Evolutionary conservation across 2,888 invertebrate genomes (phyloP).

Genomic region (Pyrrhosoma nymphula): DNA sequence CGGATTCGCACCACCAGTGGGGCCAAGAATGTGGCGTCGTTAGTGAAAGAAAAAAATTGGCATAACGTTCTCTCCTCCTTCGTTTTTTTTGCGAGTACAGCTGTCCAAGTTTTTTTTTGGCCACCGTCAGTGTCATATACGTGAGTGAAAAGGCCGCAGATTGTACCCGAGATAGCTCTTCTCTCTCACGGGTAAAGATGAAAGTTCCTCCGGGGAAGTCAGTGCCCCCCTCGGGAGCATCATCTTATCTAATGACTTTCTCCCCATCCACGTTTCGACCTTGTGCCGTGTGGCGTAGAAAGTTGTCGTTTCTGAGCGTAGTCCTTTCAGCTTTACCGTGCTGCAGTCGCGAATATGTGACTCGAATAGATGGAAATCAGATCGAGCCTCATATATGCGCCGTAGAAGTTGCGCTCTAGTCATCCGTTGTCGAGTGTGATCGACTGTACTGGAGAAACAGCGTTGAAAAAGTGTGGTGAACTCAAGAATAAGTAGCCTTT

Average conservation of each 20-base stretch:
- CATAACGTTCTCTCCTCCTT: neutral
- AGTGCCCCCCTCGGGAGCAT: neutral
- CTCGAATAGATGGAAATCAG: neutral
- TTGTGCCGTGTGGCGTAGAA: neutral
- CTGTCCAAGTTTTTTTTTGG: neutral
- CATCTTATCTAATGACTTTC: slow-evolving; percentile 19
- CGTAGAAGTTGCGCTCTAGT: neutral
- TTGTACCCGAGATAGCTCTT: neutral
- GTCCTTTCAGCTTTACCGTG: neutral
- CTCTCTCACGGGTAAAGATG: neutral
- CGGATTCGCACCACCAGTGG: neutral
- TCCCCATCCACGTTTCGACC: neutral
- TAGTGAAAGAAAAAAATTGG: neutral
- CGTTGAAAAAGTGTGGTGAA: neutral
- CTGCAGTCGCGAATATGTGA: neutral
- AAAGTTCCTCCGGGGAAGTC: slow-evolving; percentile 5
- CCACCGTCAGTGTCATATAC: neutral
- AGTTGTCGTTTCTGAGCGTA: neutral
- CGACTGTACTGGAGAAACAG: neutral
- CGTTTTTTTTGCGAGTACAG: neutral
- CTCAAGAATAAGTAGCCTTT: no score
- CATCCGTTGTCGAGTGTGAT: neutral
- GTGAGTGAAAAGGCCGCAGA: neutral
- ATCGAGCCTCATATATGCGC: neutral
- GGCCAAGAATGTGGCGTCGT: slow-evolving; percentile 15